These are phyloP conservation scores for Pitta sordida DNA, from an alignment of 2,113 vertebrate genomes.

Conservation along the genomic window DNA sequence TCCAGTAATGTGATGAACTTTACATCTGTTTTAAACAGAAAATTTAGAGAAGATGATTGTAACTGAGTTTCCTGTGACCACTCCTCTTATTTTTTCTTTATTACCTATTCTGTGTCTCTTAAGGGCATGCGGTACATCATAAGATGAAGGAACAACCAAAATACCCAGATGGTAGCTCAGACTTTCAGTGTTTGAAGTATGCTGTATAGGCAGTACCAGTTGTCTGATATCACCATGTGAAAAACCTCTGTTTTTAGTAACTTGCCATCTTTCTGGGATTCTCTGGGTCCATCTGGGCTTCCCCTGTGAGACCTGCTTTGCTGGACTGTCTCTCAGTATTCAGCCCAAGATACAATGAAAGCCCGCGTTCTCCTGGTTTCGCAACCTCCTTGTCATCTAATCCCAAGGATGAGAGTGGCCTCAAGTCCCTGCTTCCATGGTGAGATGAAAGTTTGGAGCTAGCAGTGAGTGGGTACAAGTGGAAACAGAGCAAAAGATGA, in stretches of 20 bases:
- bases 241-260: neutral
- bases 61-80: neutral
- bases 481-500: neutral
- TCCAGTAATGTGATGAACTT: neutral
- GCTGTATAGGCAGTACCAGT: neutral
- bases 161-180: neutral
- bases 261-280: neutral
- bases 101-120: neutral
- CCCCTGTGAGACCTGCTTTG: neutral
- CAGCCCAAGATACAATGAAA: neutral
- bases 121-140: neutral
- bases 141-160: neutral
- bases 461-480: neutral
- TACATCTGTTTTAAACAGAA: neutral
- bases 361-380: neutral
- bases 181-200: neutral
- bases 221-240: neutral
- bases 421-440: neutral
- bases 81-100: neutral
- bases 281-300: neutral
- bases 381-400: neutral
- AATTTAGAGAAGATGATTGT: neutral
- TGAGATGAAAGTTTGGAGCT: neutral
- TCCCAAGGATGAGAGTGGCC: no score
- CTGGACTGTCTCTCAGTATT: neutral